Evolutionary conservation across 23 tunicate genomes (phyloP), one percentile per base, ranked within the genome.

Genomic region (Corella eumyota): DNA sequence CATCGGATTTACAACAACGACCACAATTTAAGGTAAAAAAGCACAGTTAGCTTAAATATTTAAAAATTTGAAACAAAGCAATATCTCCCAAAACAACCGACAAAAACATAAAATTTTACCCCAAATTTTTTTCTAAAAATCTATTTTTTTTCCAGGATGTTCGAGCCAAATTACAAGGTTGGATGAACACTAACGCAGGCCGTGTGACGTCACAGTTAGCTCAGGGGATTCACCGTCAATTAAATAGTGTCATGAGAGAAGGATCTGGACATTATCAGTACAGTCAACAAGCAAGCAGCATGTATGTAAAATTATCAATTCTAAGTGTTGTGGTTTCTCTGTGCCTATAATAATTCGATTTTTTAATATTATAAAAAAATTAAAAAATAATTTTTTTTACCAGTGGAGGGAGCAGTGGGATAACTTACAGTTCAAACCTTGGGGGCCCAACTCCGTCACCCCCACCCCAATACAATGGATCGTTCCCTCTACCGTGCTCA

Each of bases 221-320:
- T 17, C 96, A 88, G 34, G 96, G 96, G n/a, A 88, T 88, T 31
- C 96, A 88, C 64, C 61, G 96, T 24, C 96, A 88, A 56, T 60
- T 88, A 59, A 55, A 62, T 2, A 69, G 53, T 20, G 77, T 73
- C 21, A 88, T 55, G 58, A 59, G 64, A 38, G 96, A 73, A 20
- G 88, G 83, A 25, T 67, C 27, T 19, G 78, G 65, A 57, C 75
- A 77, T 58, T 35, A 48, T 2, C 77, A 70, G 48, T 84, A 54
- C 31, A 38, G 74, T 11, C 71, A 75, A 23, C 83, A 81, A 30
- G 67, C 75, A 15, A 80, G 94, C 71, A 84, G 84, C 65, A 63
- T 84, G 94, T 84, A 58, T 75, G 94, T 66, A 50, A 1, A 34
- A 6, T 32, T 61, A 36, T 40, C 19, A 21, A 15, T 0, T 6